phyloP scores from a whole-genome alignment of 2,888 invertebrate genomes.

The Polydrusus pterygomalis region DNA sequence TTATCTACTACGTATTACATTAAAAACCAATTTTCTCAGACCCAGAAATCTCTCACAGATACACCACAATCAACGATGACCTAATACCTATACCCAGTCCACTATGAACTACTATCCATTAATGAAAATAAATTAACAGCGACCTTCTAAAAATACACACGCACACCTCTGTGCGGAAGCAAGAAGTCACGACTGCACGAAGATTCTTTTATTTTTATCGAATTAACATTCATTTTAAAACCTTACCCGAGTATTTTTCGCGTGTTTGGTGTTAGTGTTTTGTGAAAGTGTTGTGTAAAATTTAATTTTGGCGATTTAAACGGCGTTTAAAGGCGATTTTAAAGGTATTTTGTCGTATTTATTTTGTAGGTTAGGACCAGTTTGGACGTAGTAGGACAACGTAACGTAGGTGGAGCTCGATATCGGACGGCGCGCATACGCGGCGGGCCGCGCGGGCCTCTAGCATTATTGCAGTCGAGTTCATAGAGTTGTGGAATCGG shows the following conservation, averaged over 20 bases:
- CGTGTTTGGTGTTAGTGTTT: neutral
- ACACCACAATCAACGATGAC: conserved; percentile 15
- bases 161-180: conserved; percentile 35
- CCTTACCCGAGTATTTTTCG: neutral
- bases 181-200: conserved; percentile 23
- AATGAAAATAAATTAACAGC: conserved; percentile 27
- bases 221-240: neutral
- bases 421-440: conserved; percentile 16
- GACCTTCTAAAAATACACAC: conserved; percentile 39
- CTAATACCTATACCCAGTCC: conserved; percentile 3
- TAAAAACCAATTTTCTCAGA: conserved; percentile 7
- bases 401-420: conserved; percentile 22
- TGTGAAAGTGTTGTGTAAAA: neutral
- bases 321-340: neutral
- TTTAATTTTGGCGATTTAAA: neutral
- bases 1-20: neutral
- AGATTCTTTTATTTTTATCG: conserved; percentile 23
- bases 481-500: conserved; percentile 6
- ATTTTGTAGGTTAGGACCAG: conserved; percentile 25
- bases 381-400: neutral
- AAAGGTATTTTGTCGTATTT: neutral
- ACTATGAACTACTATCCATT: conserved; percentile 17
- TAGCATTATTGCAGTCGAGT: no score
- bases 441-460: no score
- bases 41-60: conserved; percentile 9